Evolutionary conservation across 2,113 vertebrate genomes (phyloP).

Genomic region (Marmota monax): DNA sequence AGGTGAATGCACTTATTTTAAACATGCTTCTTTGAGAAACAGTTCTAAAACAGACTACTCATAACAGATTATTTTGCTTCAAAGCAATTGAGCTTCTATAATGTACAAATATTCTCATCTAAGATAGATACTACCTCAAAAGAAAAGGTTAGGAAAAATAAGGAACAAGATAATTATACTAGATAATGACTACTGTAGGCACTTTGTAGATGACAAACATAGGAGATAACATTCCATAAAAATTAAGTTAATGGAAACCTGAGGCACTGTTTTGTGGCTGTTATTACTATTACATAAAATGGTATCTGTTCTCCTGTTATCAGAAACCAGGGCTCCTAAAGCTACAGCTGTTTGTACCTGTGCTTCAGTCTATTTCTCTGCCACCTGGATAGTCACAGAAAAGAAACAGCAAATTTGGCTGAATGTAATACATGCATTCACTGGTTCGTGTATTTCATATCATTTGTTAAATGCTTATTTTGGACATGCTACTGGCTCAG

Average conservation of each 20-base stretch:
- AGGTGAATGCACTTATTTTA: neutral
- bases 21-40: conserved; percentile 12
- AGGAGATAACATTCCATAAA: neutral
- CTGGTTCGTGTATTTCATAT: neutral
- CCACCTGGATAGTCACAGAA: neutral
- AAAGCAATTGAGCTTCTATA: conserved; percentile 20
- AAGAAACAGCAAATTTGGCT: neutral
- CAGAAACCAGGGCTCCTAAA: neutral
- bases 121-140: conserved; percentile 19
- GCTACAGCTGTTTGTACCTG: neutral
- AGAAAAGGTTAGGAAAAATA: neutral
- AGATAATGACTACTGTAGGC: neutral
- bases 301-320: neutral
- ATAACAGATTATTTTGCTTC: conserved; percentile 29
- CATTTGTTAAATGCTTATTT: neutral
- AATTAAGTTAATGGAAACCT: neutral
- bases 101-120: conserved; percentile 26
- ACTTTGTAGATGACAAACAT: neutral
- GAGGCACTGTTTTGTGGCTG: neutral
- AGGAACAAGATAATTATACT: neutral
- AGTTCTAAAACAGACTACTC: conserved; percentile 4
- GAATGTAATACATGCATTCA: neutral
- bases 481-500: neutral
- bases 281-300: neutral
- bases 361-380: neutral